Conservation (phyloP, 1,140 invertebrate genomes). For the Panagrolaimus sp. region DNA sequence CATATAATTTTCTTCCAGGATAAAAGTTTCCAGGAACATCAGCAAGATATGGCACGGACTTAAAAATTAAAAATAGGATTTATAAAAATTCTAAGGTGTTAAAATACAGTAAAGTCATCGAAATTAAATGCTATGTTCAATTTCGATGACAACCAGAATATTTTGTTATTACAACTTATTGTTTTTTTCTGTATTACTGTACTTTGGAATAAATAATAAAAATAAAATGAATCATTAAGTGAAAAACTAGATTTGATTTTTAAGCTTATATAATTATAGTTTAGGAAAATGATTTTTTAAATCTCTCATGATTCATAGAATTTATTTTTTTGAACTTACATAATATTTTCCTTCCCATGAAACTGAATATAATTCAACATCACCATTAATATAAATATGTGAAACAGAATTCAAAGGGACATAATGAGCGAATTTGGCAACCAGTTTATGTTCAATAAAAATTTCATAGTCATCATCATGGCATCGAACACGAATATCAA, state of each 20-base stretch:
- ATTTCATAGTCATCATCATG: conserved; percentile 56
- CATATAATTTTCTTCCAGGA: conserved; percentile 53
- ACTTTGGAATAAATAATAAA: conserved; percentile 10
- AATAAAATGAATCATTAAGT: not conserved
- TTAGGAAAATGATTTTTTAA: not conserved
- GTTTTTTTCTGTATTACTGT: not conserved
- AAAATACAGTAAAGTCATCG: not conserved
- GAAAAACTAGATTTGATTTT: conserved; percentile 17
- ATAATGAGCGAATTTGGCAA: conserved; percentile 58
- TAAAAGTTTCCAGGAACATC: conserved; percentile 59
- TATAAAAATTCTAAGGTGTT: not conserved
- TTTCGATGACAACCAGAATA: not conserved
- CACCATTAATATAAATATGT: conserved; percentile 57
- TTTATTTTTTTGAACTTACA: conserved; percentile 33
- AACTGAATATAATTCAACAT: conserved; percentile 51
- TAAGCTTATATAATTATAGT: too few relatives aligned
- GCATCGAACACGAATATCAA: conserved; percentile 54
- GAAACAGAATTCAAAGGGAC: conserved; percentile 49
- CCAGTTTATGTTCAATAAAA: conserved; percentile 57
- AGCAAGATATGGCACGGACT: conserved; percentile 52
- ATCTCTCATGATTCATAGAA: not conserved
- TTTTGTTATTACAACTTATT: not conserved
- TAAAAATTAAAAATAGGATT: conserved; percentile 22
- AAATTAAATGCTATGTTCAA: too few relatives aligned
- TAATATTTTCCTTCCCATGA: conserved; percentile 54